These are phyloP conservation scores for Cheilosia variabilis DNA, from an alignment of 2,888 invertebrate genomes.

Conservation along the genomic window DNA sequence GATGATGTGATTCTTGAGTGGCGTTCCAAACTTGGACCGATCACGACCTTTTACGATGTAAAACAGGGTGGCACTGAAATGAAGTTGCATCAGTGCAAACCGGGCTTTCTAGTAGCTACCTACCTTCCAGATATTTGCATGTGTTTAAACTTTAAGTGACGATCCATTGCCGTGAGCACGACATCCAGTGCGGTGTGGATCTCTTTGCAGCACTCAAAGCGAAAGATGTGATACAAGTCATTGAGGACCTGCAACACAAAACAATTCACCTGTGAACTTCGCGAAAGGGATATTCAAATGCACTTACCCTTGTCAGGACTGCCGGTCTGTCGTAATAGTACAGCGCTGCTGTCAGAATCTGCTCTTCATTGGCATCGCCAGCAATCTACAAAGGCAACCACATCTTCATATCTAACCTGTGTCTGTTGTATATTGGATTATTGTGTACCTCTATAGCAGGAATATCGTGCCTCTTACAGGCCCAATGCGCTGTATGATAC, in stretches of 20 bases:
- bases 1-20: slow-evolving; percentile 91
- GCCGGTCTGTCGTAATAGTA: slow-evolving; percentile 94
- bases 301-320: slow-evolving; percentile 86
- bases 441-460: slow-evolving; percentile 92
- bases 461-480: slow-evolving; percentile 95
- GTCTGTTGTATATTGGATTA: neutral
- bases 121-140: slow-evolving; percentile 97
- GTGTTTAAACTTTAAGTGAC: slow-evolving; percentile 92
- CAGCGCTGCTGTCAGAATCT: slow-evolving; percentile 93
- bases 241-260: slow-evolving; percentile 89
- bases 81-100: neutral
- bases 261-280: neutral
- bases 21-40: slow-evolving; percentile 88
- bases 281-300: neutral
- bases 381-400: slow-evolving; percentile 87
- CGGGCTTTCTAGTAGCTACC: slow-evolving; percentile 32
- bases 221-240: slow-evolving; percentile 94
- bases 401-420: neutral
- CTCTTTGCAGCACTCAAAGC: slow-evolving; percentile 91
- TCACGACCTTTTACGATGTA: slow-evolving; percentile 96
- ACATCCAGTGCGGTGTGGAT: slow-evolving; percentile 90
- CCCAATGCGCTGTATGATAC: slow-evolving; percentile 94
- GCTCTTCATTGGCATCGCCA: slow-evolving; percentile 95
- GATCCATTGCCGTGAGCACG: slow-evolving; percentile 95
- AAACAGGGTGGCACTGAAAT: slow-evolving; percentile 94